Percentiles rank a stretch among this genome's conserved stretches.
Evolutionary conservation across 2,888 invertebrate genomes (phyloP).

Genomic region (Lysandra bellargus): DNA sequence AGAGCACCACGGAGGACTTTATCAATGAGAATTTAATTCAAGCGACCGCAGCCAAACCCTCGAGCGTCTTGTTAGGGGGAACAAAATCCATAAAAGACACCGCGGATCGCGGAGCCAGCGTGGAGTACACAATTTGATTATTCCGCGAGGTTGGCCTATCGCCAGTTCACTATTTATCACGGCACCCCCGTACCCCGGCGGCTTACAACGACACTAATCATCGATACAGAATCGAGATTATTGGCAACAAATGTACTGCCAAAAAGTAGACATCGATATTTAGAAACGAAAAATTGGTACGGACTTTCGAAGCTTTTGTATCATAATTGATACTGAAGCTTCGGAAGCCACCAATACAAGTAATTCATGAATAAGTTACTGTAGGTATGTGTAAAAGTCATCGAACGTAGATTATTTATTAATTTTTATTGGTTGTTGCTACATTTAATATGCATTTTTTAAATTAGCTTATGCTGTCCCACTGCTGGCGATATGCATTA

Average conservation of each 20-base stretch:
- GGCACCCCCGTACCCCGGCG: slow-evolving; percentile 63
- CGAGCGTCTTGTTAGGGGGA: slow-evolving; percentile 75
- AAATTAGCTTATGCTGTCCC: too few species aligned
- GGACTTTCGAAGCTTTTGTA: background rate
- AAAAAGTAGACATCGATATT: background rate
- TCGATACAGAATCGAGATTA: slow-evolving; percentile 49
- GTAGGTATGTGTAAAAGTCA: too few species aligned
- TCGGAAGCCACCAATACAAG: too few species aligned
- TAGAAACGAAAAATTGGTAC: background rate
- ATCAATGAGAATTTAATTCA: slow-evolving; percentile 77
- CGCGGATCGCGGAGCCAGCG: slow-evolving; percentile 56
- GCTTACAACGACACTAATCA: slow-evolving; percentile 78
- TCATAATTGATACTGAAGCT: too few species aligned
- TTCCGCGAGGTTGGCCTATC: slow-evolving; percentile 80
- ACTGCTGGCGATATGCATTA: too few species aligned
- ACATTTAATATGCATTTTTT: too few species aligned
- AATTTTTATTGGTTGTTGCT: too few species aligned
- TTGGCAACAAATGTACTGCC: slow-evolving; percentile 2
- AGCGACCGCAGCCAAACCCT: slow-evolving; percentile 65
- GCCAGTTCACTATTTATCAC: slow-evolving; percentile 78
- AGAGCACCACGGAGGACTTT: slow-evolving; percentile 62
- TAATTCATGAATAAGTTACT: too few species aligned
- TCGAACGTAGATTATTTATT: too few species aligned
- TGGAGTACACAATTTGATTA: slow-evolving; percentile 76
- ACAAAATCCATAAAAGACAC: slow-evolving; percentile 78